These are phyloP conservation scores for Mimumesa dahlbomi DNA, from an alignment of 2,888 invertebrate species.

Conservation along the genomic window DNA sequence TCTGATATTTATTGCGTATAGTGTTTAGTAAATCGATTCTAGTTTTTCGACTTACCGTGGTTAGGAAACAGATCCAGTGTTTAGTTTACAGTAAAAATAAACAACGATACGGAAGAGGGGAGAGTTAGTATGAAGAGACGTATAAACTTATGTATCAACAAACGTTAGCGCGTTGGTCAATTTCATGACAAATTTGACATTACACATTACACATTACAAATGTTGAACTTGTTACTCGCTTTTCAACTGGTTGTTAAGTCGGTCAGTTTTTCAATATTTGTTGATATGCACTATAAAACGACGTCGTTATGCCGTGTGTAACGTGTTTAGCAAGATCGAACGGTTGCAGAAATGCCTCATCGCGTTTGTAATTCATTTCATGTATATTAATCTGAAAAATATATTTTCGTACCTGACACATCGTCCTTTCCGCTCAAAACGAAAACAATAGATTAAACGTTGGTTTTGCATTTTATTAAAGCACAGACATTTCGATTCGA, in stretches of 20 bases:
- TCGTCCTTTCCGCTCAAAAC: neutral
- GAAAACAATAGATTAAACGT: conserved; percentile 1
- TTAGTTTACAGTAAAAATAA: conserved; percentile 1
- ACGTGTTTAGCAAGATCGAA: too few species aligned
- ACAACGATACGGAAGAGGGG: neutral
- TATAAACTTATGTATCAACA: too few species aligned
- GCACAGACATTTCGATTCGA: conserved; percentile 66
- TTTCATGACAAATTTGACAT: too few species aligned
- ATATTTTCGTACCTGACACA: conserved; percentile 50
- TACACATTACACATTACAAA: too few species aligned
- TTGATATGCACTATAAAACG: too few species aligned
- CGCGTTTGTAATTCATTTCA: neutral
- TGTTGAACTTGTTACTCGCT: too few species aligned
- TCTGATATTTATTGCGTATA: conserved; percentile 24
- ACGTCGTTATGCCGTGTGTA: too few species aligned
- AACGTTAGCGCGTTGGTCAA: too few species aligned
- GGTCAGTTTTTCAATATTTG: too few species aligned
- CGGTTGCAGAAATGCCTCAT: too few species aligned
- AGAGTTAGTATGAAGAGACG: neutral
- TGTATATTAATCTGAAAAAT: conserved; percentile 34
- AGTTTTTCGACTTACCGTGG: neutral
- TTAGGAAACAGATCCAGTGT: neutral
- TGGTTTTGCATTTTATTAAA: conserved; percentile 65
- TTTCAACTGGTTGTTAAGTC: too few species aligned
- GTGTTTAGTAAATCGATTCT: neutral